phyloP scores from a whole-genome alignment of 2,797 vertebrate genomes.

The Myoxocephalus aenaeus region DNA sequence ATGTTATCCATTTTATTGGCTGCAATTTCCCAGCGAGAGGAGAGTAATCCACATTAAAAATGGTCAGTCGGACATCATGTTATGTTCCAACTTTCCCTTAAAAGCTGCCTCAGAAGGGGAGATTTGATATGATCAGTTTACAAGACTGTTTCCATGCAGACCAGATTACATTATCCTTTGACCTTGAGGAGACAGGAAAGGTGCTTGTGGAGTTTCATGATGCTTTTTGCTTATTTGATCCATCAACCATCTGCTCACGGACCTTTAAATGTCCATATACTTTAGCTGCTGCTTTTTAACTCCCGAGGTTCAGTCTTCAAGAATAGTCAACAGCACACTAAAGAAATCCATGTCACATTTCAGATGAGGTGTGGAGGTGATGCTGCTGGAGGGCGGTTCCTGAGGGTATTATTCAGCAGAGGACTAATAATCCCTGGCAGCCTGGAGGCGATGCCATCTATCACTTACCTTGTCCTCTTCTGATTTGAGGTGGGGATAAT shows the following conservation, averaged over 20 bases:
- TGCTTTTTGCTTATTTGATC: conserved; percentile 29
- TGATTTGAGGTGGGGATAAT: conserved; percentile 63
- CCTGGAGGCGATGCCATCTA: conserved; percentile 59
- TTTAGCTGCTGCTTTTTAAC: conserved; percentile 15
- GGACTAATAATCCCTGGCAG: conserved; percentile 69
- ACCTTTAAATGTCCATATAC: conserved; percentile 9
- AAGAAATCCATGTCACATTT: conserved; percentile 51
- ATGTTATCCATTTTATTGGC: not conserved
- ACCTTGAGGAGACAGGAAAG: conserved; percentile 54
- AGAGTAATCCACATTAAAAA: conserved; percentile 3
- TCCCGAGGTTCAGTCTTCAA: conserved; percentile 9
- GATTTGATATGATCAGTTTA: conserved; percentile 38
- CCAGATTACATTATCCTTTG: conserved; percentile 17
- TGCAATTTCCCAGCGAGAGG: not conserved
- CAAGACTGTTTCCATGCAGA: conserved; percentile 17
- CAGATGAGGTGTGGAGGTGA: conserved; percentile 35
- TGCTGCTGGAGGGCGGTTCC: conserved; percentile 50
- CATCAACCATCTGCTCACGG: conserved; percentile 18
- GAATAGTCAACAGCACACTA: conserved; percentile 35
- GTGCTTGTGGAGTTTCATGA: conserved; percentile 32
- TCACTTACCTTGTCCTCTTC: conserved; percentile 74
- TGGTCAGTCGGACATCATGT: conserved; percentile 4
- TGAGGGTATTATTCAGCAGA: conserved; percentile 56
- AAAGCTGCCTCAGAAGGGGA: conserved; percentile 6
- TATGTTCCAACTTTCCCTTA: conserved; percentile 1